Percentiles rank a stretch among this genome's conserved stretches.
These are phyloP conservation scores for Diphyllodes magnificus DNA, from an alignment of 2,113 vertebrate genomes.

Conservation along the genomic window DNA sequence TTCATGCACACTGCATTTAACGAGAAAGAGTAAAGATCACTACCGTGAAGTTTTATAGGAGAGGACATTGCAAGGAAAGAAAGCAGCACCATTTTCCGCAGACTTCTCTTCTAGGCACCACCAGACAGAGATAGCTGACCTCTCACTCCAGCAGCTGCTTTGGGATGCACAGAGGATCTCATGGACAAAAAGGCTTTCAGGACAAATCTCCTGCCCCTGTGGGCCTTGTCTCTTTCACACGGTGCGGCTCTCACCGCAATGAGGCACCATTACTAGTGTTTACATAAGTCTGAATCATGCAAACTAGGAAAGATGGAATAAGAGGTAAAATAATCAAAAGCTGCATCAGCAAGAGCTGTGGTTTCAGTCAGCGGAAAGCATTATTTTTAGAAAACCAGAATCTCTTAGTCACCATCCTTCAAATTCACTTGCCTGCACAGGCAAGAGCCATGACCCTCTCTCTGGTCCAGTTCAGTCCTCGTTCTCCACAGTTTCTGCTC, in stretches of 20 bases:
- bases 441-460: neutral
- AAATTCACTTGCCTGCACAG: neutral
- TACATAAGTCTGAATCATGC: neutral
- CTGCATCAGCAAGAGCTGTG: neutral
- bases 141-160: neutral
- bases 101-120: neutral
- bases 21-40: neutral
- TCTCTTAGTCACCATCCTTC: neutral
- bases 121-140: neutral
- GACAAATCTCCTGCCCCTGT: neutral
- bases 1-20: neutral
- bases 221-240: neutral
- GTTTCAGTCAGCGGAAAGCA: neutral
- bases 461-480: neutral
- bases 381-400: neutral
- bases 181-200: neutral
- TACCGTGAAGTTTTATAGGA: neutral
- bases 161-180: neutral
- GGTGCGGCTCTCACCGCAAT: neutral
- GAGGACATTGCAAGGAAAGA: neutral
- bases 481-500: neutral
- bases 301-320: neutral
- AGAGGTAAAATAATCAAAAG: slow-evolving; percentile 13
- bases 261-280: neutral
- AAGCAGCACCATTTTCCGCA: neutral